These are phyloP conservation scores for Camponotus vicinus DNA, from an alignment of 1,140 invertebrate genomes.

Conservation along the genomic window DNA sequence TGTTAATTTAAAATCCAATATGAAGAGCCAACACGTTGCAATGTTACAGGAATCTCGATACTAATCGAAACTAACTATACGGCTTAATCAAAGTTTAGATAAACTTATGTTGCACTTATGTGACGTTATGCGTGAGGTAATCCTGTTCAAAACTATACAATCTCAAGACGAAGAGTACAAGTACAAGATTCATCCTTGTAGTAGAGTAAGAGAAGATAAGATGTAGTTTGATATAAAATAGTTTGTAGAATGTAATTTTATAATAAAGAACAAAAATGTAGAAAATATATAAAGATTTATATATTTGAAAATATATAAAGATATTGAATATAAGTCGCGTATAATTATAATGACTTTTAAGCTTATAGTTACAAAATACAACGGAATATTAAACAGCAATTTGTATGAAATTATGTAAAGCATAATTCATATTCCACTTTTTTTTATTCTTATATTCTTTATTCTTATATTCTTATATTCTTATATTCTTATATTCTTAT, in stretches of 20 bases:
- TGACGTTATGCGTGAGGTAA: slow-evolving; percentile 64
- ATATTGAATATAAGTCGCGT: background rate
- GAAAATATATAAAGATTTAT: background rate
- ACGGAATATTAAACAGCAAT: background rate
- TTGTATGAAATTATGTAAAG: slow-evolving; percentile 47
- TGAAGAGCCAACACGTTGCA: background rate
- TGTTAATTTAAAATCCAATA: background rate
- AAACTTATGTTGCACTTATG: slow-evolving; percentile 65
- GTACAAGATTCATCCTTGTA: slow-evolving; percentile 27
- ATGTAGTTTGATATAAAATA: background rate
- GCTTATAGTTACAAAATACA: background rate
- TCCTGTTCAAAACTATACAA: slow-evolving; percentile 52
- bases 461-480: no score
- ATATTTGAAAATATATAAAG: background rate
- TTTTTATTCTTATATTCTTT: background rate
- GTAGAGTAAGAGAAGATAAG: background rate
- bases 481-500: background rate
- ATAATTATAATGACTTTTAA: background rate
- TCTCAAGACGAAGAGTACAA: slow-evolving; percentile 34
- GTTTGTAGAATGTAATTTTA: background rate
- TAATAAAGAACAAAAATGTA: background rate
- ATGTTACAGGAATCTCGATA: slow-evolving; percentile 62
- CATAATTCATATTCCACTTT: slow-evolving; percentile 3
- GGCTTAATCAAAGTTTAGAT: slow-evolving; percentile 74
- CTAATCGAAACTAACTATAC: slow-evolving; percentile 73